A percentile compares a stretch with the other conserved stretches of the same genome.
Evolutionary conservation across 2,113 vertebrate species (phyloP).

Genomic region (Lepisosteus oculatus): DNA sequence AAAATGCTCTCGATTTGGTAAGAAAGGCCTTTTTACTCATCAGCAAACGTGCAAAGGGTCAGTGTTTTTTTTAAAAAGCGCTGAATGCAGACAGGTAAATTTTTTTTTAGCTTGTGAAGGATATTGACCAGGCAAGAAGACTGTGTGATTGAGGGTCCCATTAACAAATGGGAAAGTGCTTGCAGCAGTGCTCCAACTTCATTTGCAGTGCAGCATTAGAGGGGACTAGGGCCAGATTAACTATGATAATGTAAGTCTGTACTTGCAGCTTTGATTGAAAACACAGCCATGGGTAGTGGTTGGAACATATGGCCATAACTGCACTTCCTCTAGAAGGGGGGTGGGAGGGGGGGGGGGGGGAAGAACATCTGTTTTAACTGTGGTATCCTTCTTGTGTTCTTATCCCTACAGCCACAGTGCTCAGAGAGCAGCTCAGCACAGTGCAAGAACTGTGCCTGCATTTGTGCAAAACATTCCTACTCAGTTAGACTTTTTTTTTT

Average conservation of each 20-base stretch:
- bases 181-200: conserved; percentile 26
- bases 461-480: neutral
- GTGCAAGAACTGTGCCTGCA: neutral
- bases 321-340: neutral
- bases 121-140: neutral
- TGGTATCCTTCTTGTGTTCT: neutral
- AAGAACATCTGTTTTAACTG: neutral
- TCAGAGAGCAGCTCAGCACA: neutral
- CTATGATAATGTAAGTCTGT: conserved; percentile 26
- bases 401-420: neutral
- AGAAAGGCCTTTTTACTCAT: neutral
- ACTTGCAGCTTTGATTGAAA: conserved; percentile 36
- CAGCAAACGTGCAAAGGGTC: neutral
- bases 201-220: conserved; percentile 19
- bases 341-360: neutral
- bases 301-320: conserved; percentile 28
- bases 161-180: conserved; percentile 25
- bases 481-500: neutral
- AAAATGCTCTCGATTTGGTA: neutral
- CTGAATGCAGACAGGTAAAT: neutral
- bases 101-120: neutral
- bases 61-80: neutral
- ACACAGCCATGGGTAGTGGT: conserved; percentile 35
- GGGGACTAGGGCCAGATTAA: conserved; percentile 17
- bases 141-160: conserved; percentile 22